A percentile compares a stretch with the other conserved stretches of the same genome.
phyloP scores from a whole-genome alignment of 1,140 invertebrate species.

The Drosophila pallidifrons region DNA sequence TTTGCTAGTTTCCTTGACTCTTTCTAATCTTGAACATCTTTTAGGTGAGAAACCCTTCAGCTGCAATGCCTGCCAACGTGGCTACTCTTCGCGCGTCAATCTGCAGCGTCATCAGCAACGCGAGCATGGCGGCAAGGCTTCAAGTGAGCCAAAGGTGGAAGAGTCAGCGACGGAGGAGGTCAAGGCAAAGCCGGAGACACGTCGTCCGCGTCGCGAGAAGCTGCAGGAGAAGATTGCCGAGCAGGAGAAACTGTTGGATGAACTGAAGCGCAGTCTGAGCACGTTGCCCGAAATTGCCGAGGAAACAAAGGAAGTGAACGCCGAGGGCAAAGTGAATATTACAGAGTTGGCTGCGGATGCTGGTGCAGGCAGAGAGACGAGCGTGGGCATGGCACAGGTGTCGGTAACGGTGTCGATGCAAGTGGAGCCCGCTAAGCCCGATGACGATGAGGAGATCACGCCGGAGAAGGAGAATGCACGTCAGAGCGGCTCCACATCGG shows the following conservation, averaged over 20 bases:
- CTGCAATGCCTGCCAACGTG: conserved; percentile 68
- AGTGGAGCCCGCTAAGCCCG: conserved; percentile 61
- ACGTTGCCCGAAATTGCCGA: conserved; percentile 57
- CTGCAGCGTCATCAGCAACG: conserved; percentile 72
- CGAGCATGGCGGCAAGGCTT: conserved; percentile 53
- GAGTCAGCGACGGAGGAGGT: conserved; percentile 1
- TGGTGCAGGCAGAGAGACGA: conserved; percentile 47
- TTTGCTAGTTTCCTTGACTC: neutral
- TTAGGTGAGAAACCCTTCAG: conserved; percentile 76
- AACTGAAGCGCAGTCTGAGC: conserved; percentile 58
- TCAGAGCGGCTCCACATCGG: conserved; percentile 40
- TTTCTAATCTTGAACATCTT: conserved; percentile 6
- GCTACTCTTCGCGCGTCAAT: conserved; percentile 77
- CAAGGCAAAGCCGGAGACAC: conserved; percentile 20
- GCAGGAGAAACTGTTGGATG: conserved; percentile 59
- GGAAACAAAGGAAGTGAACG: conserved; percentile 23
- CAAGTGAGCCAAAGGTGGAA: conserved; percentile 12
- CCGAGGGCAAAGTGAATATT: conserved; percentile 16
- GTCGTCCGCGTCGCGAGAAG: conserved; percentile 66
- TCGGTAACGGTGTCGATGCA: conserved; percentile 80
- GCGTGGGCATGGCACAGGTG: conserved; percentile 49
- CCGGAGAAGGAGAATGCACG: conserved; percentile 75
- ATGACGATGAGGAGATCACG: conserved; percentile 53
- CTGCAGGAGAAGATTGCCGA: conserved; percentile 66
- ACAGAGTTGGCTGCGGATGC: conserved; percentile 58